Conservation (phyloP, 2,113 vertebrate species). For the Steatornis caripensis region DNA sequence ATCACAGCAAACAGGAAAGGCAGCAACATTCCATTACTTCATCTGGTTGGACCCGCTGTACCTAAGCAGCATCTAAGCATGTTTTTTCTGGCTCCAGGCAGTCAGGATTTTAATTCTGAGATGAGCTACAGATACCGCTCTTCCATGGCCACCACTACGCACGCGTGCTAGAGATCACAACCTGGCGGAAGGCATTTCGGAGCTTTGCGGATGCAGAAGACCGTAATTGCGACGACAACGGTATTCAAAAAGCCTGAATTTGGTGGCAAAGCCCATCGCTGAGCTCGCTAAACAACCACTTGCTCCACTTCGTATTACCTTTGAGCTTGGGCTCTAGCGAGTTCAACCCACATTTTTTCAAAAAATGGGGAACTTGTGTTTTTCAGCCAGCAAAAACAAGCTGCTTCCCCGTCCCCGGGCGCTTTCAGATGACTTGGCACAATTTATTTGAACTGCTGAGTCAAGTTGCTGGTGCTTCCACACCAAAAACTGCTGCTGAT, state of each 20-base stretch:
- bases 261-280: neutral
- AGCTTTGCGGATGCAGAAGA: neutral
- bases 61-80: accelerated
- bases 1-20: neutral
- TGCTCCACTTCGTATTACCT: accelerated
- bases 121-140: neutral
- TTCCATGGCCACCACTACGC: neutral
- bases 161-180: neutral
- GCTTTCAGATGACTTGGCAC: neutral
- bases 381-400: neutral
- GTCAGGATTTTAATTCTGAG: neutral
- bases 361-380: neutral
- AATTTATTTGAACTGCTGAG: neutral
- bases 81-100: neutral
- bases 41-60: accelerated
- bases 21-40: neutral
- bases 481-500: neutral
- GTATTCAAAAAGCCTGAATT: neutral
- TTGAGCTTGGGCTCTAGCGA: neutral
- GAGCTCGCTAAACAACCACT: neutral
- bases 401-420: neutral
- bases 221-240: accelerated
- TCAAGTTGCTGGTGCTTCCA: neutral
- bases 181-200: accelerated
- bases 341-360: neutral